Evolutionary conservation across 2,797 vertebrate species (phyloP).

Genomic region (Masticophis lateralis): DNA sequence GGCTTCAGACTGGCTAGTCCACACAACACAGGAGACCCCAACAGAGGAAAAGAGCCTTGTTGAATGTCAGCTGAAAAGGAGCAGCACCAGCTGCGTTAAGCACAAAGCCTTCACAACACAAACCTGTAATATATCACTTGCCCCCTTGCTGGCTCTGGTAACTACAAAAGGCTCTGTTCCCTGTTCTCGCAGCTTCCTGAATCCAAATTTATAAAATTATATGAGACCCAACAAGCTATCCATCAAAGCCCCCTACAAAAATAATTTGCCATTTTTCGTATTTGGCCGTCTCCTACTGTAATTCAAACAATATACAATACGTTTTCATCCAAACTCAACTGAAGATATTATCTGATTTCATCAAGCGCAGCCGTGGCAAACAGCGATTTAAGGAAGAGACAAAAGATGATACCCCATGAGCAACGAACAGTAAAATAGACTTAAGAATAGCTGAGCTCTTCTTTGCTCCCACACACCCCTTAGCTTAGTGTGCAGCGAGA

Average conservation of each 20-base stretch:
- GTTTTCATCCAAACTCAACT: neutral
- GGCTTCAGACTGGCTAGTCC: neutral
- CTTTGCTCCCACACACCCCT: neutral
- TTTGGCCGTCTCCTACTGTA: neutral
- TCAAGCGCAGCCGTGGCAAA: neutral
- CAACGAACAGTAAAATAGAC: neutral
- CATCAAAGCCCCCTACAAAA: neutral
- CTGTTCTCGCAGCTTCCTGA: neutral
- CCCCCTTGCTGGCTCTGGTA: neutral
- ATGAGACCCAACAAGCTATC: neutral
- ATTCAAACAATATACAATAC: neutral
- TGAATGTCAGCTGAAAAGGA: neutral
- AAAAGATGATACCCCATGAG: neutral
- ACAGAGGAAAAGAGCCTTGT: neutral
- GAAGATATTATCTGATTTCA: neutral
- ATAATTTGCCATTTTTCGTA: neutral
- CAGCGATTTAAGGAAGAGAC: neutral
- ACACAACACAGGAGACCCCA: neutral
- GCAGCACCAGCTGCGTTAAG: neutral
- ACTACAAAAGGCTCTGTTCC: neutral
- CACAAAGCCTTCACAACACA: neutral
- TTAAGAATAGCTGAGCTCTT: too few relatives aligned
- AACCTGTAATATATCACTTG: neutral
- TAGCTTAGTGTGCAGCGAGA: neutral
- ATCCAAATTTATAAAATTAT: neutral